Evolutionary conservation across 2,113 vertebrate species (phyloP).

Genomic region (Acrocephalus arundinaceus): DNA sequence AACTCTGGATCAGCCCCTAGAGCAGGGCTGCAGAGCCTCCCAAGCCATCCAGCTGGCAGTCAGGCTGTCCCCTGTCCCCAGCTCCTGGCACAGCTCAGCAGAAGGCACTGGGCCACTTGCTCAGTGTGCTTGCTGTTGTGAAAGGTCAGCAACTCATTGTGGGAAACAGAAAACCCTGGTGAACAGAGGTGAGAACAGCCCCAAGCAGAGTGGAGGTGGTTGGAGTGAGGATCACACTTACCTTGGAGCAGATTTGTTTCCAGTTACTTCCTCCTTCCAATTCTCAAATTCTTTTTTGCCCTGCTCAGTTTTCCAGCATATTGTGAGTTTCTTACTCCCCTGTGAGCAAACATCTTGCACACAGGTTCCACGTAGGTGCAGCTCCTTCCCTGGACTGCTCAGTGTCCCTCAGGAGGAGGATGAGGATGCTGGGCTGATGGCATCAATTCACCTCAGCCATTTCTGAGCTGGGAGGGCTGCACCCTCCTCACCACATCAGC

Average conservation of each 20-base stretch:
- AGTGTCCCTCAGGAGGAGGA: background rate
- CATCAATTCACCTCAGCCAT: background rate
- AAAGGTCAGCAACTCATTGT: background rate
- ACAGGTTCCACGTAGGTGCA: background rate
- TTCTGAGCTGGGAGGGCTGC: background rate
- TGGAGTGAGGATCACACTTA: background rate
- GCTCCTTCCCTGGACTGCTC: background rate
- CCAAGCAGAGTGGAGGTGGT: background rate
- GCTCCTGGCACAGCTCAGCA: background rate
- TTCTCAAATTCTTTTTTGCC: background rate
- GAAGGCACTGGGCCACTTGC: background rate
- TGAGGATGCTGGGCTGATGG: background rate
- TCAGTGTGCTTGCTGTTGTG: background rate
- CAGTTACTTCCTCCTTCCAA: background rate
- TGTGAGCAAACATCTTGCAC: background rate
- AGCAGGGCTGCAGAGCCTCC: background rate
- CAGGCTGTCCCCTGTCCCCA: too few relatives aligned
- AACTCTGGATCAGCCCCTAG: background rate
- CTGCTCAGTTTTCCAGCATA: background rate
- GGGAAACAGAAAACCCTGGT: background rate
- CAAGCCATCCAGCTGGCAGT: too few relatives aligned
- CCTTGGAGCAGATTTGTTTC: background rate
- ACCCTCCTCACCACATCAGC: background rate
- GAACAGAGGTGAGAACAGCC: background rate
- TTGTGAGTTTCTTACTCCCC: background rate